Percentiles rank a stretch among this genome's conserved stretches.
These are phyloP conservation scores for Holothuria leucospilota DNA, from an alignment of 53 echinoderm and acorn worm genomes.

Conservation along the genomic window DNA sequence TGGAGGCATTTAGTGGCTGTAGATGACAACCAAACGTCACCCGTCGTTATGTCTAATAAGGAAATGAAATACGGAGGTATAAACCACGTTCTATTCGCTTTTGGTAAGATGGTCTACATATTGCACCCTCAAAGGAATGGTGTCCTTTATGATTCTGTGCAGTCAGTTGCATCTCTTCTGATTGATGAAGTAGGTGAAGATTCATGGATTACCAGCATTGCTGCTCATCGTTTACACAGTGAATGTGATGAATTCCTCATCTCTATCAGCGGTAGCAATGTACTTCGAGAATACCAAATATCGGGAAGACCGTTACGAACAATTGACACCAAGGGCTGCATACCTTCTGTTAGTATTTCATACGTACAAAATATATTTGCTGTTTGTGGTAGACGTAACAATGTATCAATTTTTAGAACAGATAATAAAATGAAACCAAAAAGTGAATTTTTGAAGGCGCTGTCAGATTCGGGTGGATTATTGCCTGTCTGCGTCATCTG, in stretches of 20 bases:
- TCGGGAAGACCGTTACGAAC: not conserved
- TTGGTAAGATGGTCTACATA: not conserved
- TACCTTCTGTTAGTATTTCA: not conserved
- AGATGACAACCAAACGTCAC: not conserved
- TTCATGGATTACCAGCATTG: slow-evolving; percentile 1
- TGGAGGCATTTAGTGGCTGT: not conserved
- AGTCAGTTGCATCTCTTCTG: not conserved
- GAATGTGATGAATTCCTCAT: slow-evolving; percentile 2
- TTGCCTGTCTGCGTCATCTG: too few species aligned
- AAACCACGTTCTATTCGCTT: not conserved
- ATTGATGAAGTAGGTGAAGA: not conserved
- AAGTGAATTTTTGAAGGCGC: too few species aligned
- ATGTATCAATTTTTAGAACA: not conserved
- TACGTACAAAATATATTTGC: slow-evolving; percentile 5
- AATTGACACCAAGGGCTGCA: not conserved
- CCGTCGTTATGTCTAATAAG: not conserved
- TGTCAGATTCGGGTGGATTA: too few species aligned
- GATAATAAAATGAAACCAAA: too few species aligned
- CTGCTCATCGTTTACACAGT: not conserved
- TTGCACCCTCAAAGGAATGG: not conserved
- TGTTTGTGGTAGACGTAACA: not conserved
- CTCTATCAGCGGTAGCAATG: not conserved
- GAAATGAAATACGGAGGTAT: not conserved
- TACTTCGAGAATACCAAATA: not conserved
- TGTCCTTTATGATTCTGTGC: not conserved